Base-by-base conservation (phyloP, 2,113 vertebrate species). In the Pelecanus crispus region DNA sequence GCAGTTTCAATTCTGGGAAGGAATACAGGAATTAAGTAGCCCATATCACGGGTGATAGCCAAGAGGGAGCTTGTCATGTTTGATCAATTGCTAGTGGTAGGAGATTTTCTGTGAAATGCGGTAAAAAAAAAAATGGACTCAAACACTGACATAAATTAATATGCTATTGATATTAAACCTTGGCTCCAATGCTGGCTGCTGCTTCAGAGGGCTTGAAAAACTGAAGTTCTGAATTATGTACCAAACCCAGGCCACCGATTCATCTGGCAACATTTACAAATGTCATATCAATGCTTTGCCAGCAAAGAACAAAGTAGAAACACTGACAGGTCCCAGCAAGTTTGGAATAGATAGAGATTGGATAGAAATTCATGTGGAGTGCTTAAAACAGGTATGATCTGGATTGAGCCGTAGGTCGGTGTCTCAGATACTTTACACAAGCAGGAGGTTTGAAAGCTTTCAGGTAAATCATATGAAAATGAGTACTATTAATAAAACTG, bases 101-200 rank as follows among this genome's bases (percentile, higher is more conserved):
- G 34, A 92, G 58, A 96, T 85, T 86, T 96, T 91, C 86, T 95
- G 45, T 95, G 95, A 97, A 95, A 85, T 68, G 89, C 1, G 34
- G 94, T 87, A 7, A 24, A 58, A 78, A 94, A 67, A 49, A 59
- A 80, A 77, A 18, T 2, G 3, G 24, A 50, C 78, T 92, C 53
- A 90, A 95, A 66, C 84, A 62, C 92, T 96, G 95, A 95, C 91
- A 89, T 85, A 91, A 94, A 97, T 94, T 92, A 94, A 94, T 94
- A 80, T 31, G 62, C 66, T 93, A 91, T 92, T 90, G 92, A 77
- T 95, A 91, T 92, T 96, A 95, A 94, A 80, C 74, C 83, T 94
- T 94, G 81, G 78, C 96, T 96, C 45, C 81, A 70, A 5, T 21
- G 73, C 66, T 87, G 66, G 53, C 70, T 91, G 84, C 91, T 79